Evolutionary conservation across 2,797 vertebrate species (phyloP), one percentile per base, ranked within the genome.

Genomic region (Telmatherina bonti): DNA sequence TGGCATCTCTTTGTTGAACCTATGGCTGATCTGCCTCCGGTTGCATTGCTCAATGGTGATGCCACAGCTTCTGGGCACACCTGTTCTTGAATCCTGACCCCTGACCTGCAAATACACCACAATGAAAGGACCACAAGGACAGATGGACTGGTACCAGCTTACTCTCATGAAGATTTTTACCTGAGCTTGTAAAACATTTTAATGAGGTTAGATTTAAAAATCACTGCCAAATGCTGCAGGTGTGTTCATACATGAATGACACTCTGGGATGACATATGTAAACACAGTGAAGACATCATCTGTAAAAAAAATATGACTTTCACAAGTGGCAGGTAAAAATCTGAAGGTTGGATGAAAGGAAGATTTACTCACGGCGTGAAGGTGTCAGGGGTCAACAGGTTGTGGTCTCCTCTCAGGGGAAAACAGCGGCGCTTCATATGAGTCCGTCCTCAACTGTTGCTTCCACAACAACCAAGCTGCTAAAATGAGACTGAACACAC

Each of bases 401-500:
- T 93, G 86, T 98, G 97, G 94, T 95, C 96, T 81, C 96, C 97
- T 63, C 95, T 96, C 81, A 98, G 86, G 0, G 97, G 97, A 80
- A 92, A 92, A 18, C 95, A 95, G 59, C 94, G 94, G 84, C 96
- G 95, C 94, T 96, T 98, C 96, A 97, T 96, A 76, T 91, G 94
- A 83, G 92, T 58, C 88, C 70, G 85, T 95, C 94, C 75, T 95
- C 90, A 85, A 94, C 33, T 6, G 67, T 68, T 79, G 69, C 30
- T 82, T 64, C 74, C 30, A 27, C 38, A 13, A 82, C 77, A 89
- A 84, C 0, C 89, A 82, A 38, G 74, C 72, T 18, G 85, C 79
- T 67, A 93, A 90, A 91, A 88, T 92, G 90, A 91, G 88, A 88
- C 94, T 95, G 55, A 67, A 61, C 64, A 57, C 47, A 55, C 56